A percentile compares a stretch with the other conserved stretches of the same genome.
These are phyloP conservation scores for Hypena proboscidalis DNA, from an alignment of 2,888 invertebrate species.

Conservation along the genomic window DNA sequence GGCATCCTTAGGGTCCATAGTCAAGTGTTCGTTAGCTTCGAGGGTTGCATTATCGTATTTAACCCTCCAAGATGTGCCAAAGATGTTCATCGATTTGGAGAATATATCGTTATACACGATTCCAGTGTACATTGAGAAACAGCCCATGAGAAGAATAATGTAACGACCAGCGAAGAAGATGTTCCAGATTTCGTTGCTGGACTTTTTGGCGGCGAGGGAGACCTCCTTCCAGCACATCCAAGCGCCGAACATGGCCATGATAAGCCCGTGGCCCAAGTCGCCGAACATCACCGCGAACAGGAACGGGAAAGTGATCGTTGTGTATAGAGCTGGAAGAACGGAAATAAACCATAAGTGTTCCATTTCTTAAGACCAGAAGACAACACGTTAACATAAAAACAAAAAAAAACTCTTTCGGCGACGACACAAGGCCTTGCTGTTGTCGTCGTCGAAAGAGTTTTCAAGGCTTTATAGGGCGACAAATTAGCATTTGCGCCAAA, in stretches of 20 bases:
- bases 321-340: constrained; percentile 86
- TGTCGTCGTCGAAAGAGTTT: too few species aligned
- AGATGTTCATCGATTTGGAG: constrained; percentile 89
- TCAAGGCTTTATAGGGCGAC: too few species aligned
- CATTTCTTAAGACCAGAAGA: too few species aligned
- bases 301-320: constrained; percentile 91
- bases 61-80: constrained; percentile 92
- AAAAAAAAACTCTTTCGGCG: too few species aligned
- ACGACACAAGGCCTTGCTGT: too few species aligned
- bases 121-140: constrained; percentile 91
- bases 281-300: constrained; percentile 93
- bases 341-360: neutral
- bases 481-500: too few species aligned
- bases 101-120: constrained; percentile 91
- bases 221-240: constrained; percentile 88
- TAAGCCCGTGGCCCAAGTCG: constrained; percentile 89
- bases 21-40: constrained; percentile 74
- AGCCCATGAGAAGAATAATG: constrained; percentile 90
- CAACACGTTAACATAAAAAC: too few species aligned
- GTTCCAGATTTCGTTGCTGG: constrained; percentile 88
- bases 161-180: constrained; percentile 91
- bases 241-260: constrained; percentile 87
- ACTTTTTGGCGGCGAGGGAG: constrained; percentile 77
- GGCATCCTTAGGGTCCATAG: constrained; percentile 87
- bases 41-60: constrained; percentile 84